Evolutionary conservation across 2,797 vertebrate species (phyloP).

Genomic region (Selene dorsalis): DNA sequence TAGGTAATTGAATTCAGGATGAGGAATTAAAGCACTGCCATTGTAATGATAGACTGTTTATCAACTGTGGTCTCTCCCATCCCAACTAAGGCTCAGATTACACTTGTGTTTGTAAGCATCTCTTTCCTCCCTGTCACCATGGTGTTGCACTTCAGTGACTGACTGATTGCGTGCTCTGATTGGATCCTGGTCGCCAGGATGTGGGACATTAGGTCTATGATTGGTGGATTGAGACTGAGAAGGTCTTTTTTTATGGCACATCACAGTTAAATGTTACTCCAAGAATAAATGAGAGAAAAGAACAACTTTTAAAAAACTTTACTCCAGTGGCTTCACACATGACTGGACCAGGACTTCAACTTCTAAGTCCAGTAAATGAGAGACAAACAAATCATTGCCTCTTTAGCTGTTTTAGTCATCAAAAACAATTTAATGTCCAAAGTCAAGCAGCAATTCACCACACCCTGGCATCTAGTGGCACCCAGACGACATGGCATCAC

Average conservation of each 20-base stretch:
- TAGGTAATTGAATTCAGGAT: conserved; percentile 41
- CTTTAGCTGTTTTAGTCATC: conserved; percentile 49
- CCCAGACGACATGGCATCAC: conserved; percentile 66
- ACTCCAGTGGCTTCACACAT: conserved; percentile 12
- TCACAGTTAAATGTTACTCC: conserved; percentile 28
- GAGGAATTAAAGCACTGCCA: conserved; percentile 38
- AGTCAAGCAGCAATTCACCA: conserved; percentile 49
- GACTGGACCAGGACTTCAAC: conserved; percentile 26
- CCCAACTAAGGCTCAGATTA: conserved; percentile 24
- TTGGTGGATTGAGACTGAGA: conserved; percentile 54
- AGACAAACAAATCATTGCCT: conserved; percentile 60
- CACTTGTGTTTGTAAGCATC: conserved; percentile 47
- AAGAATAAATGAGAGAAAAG: neutral
- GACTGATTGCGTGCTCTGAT: conserved; percentile 74
- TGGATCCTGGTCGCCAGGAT: conserved; percentile 57
- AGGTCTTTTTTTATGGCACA: neutral
- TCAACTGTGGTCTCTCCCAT: conserved; percentile 38
- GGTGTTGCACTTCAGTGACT: conserved; percentile 70
- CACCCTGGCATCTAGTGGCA: conserved; percentile 53
- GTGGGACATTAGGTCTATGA: conserved; percentile 76
- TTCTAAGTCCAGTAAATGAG: conserved; percentile 43
- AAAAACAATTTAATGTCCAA: conserved; percentile 62
- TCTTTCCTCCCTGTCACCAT: conserved; percentile 68
- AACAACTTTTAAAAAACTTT: too few relatives aligned
- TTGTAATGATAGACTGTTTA: conserved; percentile 59